A percentile compares a stretch with the other conserved stretches of the same genome.
phyloP scores from a whole-genome alignment of 2,888 invertebrate species.

The Zhuqinia jingwanae region DNA sequence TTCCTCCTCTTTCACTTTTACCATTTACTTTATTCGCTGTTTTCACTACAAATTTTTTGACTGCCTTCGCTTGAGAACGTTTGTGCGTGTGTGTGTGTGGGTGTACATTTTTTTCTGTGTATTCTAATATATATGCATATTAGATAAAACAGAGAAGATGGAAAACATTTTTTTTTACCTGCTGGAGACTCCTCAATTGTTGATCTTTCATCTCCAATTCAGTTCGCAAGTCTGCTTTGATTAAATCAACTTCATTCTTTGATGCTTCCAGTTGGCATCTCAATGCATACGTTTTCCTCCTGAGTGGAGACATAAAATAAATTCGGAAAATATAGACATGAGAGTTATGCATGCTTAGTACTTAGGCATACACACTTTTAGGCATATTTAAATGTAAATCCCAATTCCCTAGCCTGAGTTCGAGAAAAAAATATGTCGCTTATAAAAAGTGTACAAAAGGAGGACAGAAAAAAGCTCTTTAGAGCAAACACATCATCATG shows the following conservation, averaged over 20 bases:
- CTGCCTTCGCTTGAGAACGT: neutral
- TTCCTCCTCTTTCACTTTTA: constrained; percentile 8
- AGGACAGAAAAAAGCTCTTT: constrained; percentile 13
- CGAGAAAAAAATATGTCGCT: constrained; percentile 26
- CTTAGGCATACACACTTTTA: neutral
- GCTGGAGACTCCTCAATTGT: constrained; percentile 88
- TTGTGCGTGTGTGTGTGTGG: neutral
- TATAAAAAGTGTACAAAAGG: constrained; percentile 11
- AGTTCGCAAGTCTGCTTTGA: constrained; percentile 89
- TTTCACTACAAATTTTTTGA: too few relatives aligned
- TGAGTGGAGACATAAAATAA: constrained; percentile 80
- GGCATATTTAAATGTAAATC: constrained; percentile 39
- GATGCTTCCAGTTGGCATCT: constrained; percentile 96
- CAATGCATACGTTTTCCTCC: constrained; percentile 94
- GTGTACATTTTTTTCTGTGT: neutral
- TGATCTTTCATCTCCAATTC: constrained; percentile 92
- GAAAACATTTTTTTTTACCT: constrained; percentile 81
- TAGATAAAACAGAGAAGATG: neutral
- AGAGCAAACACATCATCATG: constrained; percentile 15
- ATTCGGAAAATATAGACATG: neutral
- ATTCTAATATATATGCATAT: neutral
- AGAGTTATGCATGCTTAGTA: neutral
- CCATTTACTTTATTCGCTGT: neutral
- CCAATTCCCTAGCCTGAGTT: constrained; percentile 51
- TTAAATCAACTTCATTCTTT: constrained; percentile 94